These are phyloP conservation scores for Drosophila subpulchrella DNA, from an alignment of 1,140 invertebrate genomes.

Conservation along the genomic window DNA sequence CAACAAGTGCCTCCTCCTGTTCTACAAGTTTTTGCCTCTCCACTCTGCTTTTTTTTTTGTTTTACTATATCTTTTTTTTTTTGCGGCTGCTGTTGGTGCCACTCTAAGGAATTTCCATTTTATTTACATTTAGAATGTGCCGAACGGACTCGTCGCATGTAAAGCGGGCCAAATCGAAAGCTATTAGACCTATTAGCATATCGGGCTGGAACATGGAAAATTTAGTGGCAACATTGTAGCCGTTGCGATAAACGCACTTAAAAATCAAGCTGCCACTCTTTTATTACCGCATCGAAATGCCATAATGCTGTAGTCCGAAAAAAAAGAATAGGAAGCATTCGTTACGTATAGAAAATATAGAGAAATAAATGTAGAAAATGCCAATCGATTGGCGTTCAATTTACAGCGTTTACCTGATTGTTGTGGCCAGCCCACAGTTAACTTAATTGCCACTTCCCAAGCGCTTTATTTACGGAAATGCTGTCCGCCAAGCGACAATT, in stretches of 20 bases:
- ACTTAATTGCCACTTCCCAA: slow-evolving; percentile 51
- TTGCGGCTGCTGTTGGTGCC: slow-evolving; percentile 26
- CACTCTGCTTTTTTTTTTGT: slow-evolving; percentile 7
- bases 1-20: slow-evolving; percentile 76
- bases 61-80: slow-evolving; percentile 13
- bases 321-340: slow-evolving; percentile 30
- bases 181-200: slow-evolving; percentile 75
- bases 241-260: slow-evolving; percentile 17
- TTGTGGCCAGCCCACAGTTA: slow-evolving; percentile 35
- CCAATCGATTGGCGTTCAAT: slow-evolving; percentile 17
- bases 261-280: neutral
- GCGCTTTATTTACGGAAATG: slow-evolving; percentile 60
- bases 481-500: slow-evolving; percentile 35
- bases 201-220: slow-evolving; percentile 32
- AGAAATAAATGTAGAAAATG: slow-evolving; percentile 21
- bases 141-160: slow-evolving; percentile 51
- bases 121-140: slow-evolving; percentile 76
- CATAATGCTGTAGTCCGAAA: neutral
- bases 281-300: slow-evolving; percentile 35
- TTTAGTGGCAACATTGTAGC: slow-evolving; percentile 58
- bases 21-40: slow-evolving; percentile 71
- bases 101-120: slow-evolving; percentile 74
- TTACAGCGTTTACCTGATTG: slow-evolving; percentile 32
- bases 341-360: slow-evolving; percentile 1
- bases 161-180: slow-evolving; percentile 65